Percentiles rank a stretch among this genome's conserved stretches.
Conservation (phyloP, 1,140 invertebrate genomes). For the Pseudomyrmex flavicornis region DNA sequence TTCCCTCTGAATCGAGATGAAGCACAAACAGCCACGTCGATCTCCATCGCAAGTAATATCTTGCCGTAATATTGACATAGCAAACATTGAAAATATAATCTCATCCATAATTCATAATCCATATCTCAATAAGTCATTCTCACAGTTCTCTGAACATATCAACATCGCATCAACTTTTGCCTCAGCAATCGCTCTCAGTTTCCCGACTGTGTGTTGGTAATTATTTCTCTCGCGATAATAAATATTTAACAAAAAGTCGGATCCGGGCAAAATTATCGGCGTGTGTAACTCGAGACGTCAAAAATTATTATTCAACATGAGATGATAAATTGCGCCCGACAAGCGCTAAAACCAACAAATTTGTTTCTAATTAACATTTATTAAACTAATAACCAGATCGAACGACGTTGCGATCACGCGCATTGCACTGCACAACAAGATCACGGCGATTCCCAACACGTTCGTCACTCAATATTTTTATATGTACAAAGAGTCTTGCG, state of each 20-base stretch:
- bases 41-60: background rate
- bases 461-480: conserved; percentile 7
- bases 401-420: conserved; percentile 35
- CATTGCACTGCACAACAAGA: conserved; percentile 67
- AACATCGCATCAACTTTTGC: background rate
- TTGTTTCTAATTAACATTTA: background rate
- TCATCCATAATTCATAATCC: background rate
- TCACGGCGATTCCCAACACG: conserved; percentile 45
- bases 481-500: conserved; percentile 63
- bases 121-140: background rate
- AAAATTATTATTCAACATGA: conserved; percentile 17
- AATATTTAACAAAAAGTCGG: background rate
- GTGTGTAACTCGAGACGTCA: background rate
- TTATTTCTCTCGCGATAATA: background rate
- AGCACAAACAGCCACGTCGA: background rate
- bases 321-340: background rate
- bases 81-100: conserved; percentile 16
- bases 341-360: too few species aligned
- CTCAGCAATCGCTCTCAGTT: background rate
- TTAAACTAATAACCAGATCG: conserved; percentile 62
- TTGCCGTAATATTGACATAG: background rate
- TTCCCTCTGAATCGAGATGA: background rate
- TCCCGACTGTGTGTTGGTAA: background rate
- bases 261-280: background rate
- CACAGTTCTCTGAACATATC: background rate